These are phyloP conservation scores for Acropternis orthonyx DNA, from an alignment of 2,797 vertebrate genomes.

Conservation along the genomic window DNA sequence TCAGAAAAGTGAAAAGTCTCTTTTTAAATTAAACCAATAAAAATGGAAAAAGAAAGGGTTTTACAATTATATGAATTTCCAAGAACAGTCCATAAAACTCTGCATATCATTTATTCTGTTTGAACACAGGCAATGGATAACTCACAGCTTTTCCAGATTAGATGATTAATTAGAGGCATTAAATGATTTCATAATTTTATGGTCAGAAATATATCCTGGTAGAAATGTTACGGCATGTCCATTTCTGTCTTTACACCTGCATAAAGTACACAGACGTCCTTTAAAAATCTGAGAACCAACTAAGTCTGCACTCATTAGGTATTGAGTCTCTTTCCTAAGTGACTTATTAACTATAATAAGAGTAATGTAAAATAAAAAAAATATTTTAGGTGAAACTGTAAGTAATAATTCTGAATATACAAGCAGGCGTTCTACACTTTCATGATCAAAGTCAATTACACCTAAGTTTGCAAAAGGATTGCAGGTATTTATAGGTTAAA, in stretches of 20 bases:
- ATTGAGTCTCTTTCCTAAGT: neutral
- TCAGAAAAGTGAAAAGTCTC: neutral
- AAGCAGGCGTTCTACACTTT: neutral
- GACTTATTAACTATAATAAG: neutral
- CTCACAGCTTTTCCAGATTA: neutral
- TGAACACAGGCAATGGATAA: neutral
- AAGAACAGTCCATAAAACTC: neutral
- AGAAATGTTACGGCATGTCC: neutral
- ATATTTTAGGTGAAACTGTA: neutral
- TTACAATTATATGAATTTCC: neutral
- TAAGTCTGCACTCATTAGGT: neutral
- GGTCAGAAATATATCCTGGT: neutral
- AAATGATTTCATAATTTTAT: neutral
- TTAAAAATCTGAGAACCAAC: neutral
- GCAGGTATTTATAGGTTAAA: neutral
- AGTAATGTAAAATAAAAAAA: neutral
- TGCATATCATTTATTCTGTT: neutral
- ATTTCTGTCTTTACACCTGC: neutral
- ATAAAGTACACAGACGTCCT: neutral
- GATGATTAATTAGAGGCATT: neutral
- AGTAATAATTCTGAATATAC: neutral
- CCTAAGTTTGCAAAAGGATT: neutral
- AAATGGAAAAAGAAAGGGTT: neutral
- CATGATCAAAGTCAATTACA: neutral
- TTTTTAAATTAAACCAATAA: neutral